A percentile compares a stretch with the other conserved stretches of the same genome.
Evolutionary conservation across 2,888 invertebrate genomes (phyloP).

Genomic region (Ditula angustiorana): DNA sequence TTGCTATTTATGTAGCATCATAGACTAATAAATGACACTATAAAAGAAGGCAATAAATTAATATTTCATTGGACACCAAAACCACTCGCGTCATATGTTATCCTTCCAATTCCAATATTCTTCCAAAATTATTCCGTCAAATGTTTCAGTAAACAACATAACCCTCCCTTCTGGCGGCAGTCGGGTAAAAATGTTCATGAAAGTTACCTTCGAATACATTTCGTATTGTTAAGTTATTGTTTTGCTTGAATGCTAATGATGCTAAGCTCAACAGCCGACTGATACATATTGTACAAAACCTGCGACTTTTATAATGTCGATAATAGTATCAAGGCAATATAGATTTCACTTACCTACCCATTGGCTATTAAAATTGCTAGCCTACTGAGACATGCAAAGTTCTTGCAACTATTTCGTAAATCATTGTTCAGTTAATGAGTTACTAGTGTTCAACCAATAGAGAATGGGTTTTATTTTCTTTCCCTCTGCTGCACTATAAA

Average conservation of each 20-base stretch:
- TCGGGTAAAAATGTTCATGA: too few species aligned
- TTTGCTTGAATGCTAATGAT: conserved; percentile 53
- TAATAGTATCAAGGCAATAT: conserved; percentile 75
- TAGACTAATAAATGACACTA: too few species aligned
- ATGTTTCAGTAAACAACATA: too few species aligned
- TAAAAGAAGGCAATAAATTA: too few species aligned
- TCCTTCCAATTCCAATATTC: too few species aligned
- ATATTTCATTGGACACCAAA: too few species aligned
- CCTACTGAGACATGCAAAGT: conserved; percentile 56
- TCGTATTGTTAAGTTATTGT: conserved; percentile 48
- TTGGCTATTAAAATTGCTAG: conserved; percentile 55
- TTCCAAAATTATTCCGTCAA: too few species aligned
- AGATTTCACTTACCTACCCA: conserved; percentile 67
- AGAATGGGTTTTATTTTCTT: neutral
- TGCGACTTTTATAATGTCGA: conserved; percentile 76
- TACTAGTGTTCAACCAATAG: neutral
- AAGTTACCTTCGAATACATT: conserved; percentile 76
- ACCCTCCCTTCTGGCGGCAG: too few species aligned
- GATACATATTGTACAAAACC: conserved; percentile 64
- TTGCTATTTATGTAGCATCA: too few species aligned
- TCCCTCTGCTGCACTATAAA: neutral
- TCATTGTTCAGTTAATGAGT: conserved; percentile 19
- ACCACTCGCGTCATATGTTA: too few species aligned
- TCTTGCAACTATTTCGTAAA: conserved; percentile 69
- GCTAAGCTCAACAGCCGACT: conserved; percentile 62